Evolutionary conservation across 2,113 vertebrate species (phyloP).

Genomic region (Spea multiplicata): DNA sequence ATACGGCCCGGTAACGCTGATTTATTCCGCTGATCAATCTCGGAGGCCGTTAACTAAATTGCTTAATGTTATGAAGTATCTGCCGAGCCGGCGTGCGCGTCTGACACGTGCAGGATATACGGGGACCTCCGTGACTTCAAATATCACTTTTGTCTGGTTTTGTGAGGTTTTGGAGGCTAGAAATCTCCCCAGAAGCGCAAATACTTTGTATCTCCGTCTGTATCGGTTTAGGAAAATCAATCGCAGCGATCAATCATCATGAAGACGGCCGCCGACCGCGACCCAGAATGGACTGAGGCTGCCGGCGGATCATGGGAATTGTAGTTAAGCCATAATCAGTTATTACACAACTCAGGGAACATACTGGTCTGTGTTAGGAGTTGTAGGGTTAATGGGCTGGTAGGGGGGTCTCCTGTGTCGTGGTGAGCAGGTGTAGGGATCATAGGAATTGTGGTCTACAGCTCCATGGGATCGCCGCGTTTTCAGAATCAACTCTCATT

Average conservation of each 20-base stretch:
- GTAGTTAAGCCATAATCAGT: too few relatives aligned
- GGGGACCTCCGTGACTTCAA: constrained; percentile 53
- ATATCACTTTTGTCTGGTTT: constrained; percentile 27
- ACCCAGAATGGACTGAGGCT: too few relatives aligned
- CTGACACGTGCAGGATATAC: constrained; percentile 58
- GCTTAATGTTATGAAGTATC: constrained; percentile 74
- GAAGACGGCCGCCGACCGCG: too few relatives aligned
- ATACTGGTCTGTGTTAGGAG: too few relatives aligned
- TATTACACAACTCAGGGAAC: too few relatives aligned
- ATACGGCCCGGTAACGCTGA: constrained; percentile 71
- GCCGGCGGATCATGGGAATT: too few relatives aligned
- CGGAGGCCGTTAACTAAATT: constrained; percentile 69
- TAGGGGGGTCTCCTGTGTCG: too few relatives aligned
- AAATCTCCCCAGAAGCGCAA: background rate
- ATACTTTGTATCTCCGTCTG: background rate
- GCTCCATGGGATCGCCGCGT: too few relatives aligned
- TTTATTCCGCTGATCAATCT: constrained; percentile 69
- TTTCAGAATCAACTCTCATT: too few relatives aligned
- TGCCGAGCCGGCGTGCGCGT: constrained; percentile 60
- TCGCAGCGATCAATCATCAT: background rate
- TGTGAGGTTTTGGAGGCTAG: background rate
- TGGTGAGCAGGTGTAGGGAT: too few relatives aligned
- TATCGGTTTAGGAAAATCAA: background rate
- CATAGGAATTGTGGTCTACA: too few relatives aligned
- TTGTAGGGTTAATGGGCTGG: too few relatives aligned